Base-by-base conservation (phyloP, 2,113 vertebrate genomes). In the Syngnathoides biaculeatus region DNA sequence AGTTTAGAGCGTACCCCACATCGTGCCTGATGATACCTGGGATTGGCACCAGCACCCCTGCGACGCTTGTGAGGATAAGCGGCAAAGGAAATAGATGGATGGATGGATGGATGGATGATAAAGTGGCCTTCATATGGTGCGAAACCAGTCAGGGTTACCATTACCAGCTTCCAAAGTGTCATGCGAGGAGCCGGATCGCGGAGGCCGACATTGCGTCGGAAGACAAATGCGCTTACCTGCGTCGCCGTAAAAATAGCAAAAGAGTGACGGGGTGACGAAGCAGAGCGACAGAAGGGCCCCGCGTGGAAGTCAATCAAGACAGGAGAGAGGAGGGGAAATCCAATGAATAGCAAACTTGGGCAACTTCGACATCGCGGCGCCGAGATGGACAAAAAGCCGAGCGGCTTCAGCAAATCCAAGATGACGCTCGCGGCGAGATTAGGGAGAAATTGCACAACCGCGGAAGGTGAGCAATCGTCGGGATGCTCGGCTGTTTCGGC, bases 321-420 rank as follows among this genome's bases (percentile, higher is more conserved):
- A 89, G 80, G 84, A 85, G 84, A 86, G 84, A 86, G 84, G 83
- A 87, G 72, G 83, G 86, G 74, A 78, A 69, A 74, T 87, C 76
- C 86, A 89, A 89, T 84, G 81, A 80, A 90, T 89, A 86, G 42
- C 85, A 86, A 85, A 75, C 80, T 87, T 88, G 81, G 87, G 89
- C 86, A 90, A 87, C 85, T 88, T 91, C 88, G 78, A 83, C 68
- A 89, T 81, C 88, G 86, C 84, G 87, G 90, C 90, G 89, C 90
- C 90, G 90, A 91, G 89, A 88, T 87, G 80, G 89, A 92, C 89
- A 87, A 87, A 86, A 88, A 86, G 80, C 81, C n/a, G n/a, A n/a
- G n/a, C n/a, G n/a, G n/a, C n/a, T n/a, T n/a, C n/a, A 88, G 82
- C 81, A 88, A 85, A 88, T 83, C 84, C 81, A 87, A 89, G 78